A percentile compares a stretch with the other conserved stretches of the same genome.
These are phyloP conservation scores for Ptychochromis oligacanthus DNA, from an alignment of 2,113 vertebrate species.

Conservation along the genomic window DNA sequence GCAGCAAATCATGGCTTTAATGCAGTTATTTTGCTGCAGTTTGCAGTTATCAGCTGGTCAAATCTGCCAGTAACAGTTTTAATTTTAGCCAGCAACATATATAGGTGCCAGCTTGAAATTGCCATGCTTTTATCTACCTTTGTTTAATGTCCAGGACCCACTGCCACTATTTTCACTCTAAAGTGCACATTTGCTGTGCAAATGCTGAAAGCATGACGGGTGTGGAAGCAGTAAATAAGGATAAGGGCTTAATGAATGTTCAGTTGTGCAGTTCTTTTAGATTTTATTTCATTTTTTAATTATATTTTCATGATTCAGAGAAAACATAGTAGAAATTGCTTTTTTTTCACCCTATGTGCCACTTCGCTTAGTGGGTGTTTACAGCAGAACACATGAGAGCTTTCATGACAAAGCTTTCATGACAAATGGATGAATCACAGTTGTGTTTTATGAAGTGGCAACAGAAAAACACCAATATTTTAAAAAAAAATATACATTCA, in stretches of 20 bases:
- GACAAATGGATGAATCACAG: conserved; percentile 21
- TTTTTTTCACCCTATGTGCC: neutral
- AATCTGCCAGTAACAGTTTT: neutral
- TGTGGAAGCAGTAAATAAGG: neutral
- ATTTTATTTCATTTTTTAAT: neutral
- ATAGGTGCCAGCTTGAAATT: neutral
- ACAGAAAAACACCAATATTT: neutral
- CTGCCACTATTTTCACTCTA: neutral
- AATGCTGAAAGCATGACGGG: neutral
- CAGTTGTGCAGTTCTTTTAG: neutral
- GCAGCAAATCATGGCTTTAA: neutral
- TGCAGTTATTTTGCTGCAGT: neutral
- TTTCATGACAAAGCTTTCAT: neutral
- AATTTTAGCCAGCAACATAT: neutral
- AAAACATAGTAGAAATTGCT: neutral
- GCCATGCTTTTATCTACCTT: neutral
- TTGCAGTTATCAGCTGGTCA: neutral
- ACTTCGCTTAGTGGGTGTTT: conserved; percentile 32
- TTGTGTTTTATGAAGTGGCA: conserved; percentile 23
- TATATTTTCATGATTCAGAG: neutral
- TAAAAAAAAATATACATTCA: neutral
- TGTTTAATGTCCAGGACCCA: neutral
- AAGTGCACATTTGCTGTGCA: neutral
- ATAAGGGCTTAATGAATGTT: neutral
- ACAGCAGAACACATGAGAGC: conserved; percentile 13